Conservation (phyloP, 2,797 vertebrate genomes). For the Geotrypetes seraphini region DNA sequence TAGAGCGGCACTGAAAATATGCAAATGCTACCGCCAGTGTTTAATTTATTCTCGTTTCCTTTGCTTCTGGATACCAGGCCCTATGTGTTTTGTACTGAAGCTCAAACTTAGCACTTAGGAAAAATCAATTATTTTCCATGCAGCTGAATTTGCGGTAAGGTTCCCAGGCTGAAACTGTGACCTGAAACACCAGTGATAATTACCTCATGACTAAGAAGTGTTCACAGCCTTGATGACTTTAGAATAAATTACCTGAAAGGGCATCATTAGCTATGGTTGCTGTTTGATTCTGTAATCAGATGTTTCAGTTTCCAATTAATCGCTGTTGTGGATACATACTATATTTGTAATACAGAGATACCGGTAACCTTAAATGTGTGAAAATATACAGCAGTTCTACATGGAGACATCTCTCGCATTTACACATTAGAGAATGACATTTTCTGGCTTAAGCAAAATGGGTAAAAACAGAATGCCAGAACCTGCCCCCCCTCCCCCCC, state of each 20-base stretch:
- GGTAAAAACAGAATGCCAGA: background rate
- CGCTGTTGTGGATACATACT: background rate
- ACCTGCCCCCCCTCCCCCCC: too few species aligned
- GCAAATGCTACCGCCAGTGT: too few species aligned
- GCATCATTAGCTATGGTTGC: conserved; percentile 6
- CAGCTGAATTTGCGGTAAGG: background rate
- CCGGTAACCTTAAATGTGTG: background rate
- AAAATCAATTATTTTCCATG: background rate
- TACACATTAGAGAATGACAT: too few species aligned
- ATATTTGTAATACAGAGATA: background rate
- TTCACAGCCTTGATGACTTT: background rate
- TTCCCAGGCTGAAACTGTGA: background rate
- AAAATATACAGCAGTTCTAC: background rate
- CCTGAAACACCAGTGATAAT: background rate
- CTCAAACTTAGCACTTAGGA: background rate
- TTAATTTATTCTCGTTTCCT: too few species aligned
- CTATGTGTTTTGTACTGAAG: too few species aligned
- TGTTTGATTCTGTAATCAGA: conserved; percentile 7
- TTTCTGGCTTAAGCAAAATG: too few species aligned
- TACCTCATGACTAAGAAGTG: background rate
- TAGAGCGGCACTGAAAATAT: too few species aligned
- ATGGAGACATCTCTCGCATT: background rate
- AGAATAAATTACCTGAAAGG: conserved; percentile 9
- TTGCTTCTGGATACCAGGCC: too few species aligned
- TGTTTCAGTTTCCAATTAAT: conserved; percentile 9